Percentiles rank a stretch among this genome's conserved stretches.
Conservation (phyloP, 2,888 invertebrate genomes). For the Drymonia ruficornis region DNA sequence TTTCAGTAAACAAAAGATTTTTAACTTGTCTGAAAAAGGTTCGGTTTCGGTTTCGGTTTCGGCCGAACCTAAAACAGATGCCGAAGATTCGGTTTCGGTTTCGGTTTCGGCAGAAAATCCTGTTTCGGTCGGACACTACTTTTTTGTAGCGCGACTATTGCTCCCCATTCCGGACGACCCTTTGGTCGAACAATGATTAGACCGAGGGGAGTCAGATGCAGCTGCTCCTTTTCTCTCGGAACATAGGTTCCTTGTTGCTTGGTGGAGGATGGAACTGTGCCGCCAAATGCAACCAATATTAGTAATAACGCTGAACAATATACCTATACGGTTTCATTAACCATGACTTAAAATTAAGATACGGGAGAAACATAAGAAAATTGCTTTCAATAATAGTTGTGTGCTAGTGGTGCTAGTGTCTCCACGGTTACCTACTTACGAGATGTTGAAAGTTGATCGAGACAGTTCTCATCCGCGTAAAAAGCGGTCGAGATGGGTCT, state of each 20-base stretch:
- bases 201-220: conserved; percentile 75
- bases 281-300: conserved; percentile 54
- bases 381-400: conserved; percentile 12
- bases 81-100: too few species aligned
- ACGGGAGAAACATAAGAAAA: conserved; percentile 1
- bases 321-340: conserved; percentile 18
- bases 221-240: conserved; percentile 78
- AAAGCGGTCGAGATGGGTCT: conserved; percentile 57
- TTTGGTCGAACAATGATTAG: conserved; percentile 77
- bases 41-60: too few species aligned
- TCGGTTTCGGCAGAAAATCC: too few species aligned
- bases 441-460: conserved; percentile 52
- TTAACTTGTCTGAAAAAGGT: too few species aligned
- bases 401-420: neutral
- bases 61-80: too few species aligned
- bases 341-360: neutral
- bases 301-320: conserved; percentile 29
- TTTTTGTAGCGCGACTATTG: conserved; percentile 68
- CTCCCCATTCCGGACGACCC: conserved; percentile 78
- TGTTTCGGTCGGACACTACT: too few species aligned
- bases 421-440: conserved; percentile 26
- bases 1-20: too few species aligned
- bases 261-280: conserved; percentile 57
- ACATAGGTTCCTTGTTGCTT: conserved; percentile 54
- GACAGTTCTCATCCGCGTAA: conserved; percentile 49